Conservation (phyloP, 2,888 invertebrate genomes). For the Formica aserva region DNA sequence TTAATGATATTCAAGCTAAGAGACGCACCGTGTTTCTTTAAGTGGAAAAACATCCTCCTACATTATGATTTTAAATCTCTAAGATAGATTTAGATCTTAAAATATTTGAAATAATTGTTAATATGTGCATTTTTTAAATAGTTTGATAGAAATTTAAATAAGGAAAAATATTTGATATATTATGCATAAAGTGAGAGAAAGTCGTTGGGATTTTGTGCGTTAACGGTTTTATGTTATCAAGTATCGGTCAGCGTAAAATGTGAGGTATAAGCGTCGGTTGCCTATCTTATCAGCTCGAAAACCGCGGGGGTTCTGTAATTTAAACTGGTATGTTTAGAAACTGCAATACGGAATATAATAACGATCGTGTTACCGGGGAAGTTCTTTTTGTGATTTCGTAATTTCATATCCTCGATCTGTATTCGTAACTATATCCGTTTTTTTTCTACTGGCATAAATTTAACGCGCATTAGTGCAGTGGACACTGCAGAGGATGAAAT, state of each 20-base stretch:
- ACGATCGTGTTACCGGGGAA: slow-evolving; percentile 12
- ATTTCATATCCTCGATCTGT: slow-evolving; percentile 34
- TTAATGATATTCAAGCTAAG: background rate
- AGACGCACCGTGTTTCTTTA: background rate
- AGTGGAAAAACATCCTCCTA: background rate
- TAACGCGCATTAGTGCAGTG: background rate
- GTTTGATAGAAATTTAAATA: background rate
- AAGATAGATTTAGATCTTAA: background rate
- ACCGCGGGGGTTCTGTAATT: slow-evolving; percentile 35
- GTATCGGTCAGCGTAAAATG: background rate
- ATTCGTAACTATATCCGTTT: slow-evolving; percentile 25
- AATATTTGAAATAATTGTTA: background rate
- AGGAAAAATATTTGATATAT: background rate
- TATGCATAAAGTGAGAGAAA: background rate
- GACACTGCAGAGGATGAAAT: background rate
- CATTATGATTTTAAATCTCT: background rate
- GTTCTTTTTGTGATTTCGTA: slow-evolving; percentile 11
- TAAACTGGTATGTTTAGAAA: slow-evolving; percentile 31
- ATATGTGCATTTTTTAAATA: background rate
- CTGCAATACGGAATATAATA: background rate
- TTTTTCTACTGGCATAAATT: slow-evolving; percentile 14
- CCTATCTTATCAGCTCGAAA: slow-evolving; percentile 38
- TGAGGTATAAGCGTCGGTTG: slow-evolving; percentile 4
- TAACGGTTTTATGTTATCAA: background rate
- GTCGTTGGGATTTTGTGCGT: background rate